A percentile compares a stretch with the other conserved stretches of the same genome.
These are phyloP conservation scores for Cavia aperea DNA, from an alignment of 2,113 vertebrate species.

Conservation along the genomic window DNA sequence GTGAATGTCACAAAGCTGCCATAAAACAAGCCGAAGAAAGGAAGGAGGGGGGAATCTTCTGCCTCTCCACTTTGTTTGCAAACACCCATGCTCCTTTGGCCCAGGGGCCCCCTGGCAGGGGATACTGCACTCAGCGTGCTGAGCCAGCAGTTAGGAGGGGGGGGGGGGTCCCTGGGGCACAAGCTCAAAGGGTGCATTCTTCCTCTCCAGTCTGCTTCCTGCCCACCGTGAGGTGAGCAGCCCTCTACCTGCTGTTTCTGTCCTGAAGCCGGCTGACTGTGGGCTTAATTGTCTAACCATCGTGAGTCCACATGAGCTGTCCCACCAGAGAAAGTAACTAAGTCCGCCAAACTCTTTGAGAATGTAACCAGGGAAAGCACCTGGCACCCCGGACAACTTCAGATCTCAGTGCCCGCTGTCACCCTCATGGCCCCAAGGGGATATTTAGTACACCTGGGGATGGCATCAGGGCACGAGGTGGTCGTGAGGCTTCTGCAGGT, in stretches of 20 bases:
- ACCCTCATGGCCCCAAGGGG: neutral
- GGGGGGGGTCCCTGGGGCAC: too few relatives aligned
- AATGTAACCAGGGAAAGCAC: neutral
- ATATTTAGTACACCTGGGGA: neutral
- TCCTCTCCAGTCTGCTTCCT: neutral
- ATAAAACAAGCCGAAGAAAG: neutral
- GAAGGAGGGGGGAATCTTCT: neutral
- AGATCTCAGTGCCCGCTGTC: neutral
- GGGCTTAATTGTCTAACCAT: neutral
- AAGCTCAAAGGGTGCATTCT: neutral
- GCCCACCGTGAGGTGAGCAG: neutral
- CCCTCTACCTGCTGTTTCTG: neutral
- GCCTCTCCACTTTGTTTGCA: neutral
- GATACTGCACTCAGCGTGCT: accelerated
- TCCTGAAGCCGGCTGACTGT: neutral
- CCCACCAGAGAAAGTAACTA: neutral
- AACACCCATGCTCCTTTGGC: neutral
- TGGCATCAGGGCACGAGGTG: accelerated
- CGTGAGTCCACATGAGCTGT: neutral
- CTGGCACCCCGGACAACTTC: neutral
- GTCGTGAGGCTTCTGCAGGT: neutral
- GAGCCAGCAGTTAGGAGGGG: neutral
- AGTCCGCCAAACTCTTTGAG: neutral
- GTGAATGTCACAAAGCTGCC: neutral
- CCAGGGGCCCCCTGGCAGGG: accelerated